Evolutionary conservation across 2,113 vertebrate species (phyloP).

Genomic region (Trogon surrucura): DNA sequence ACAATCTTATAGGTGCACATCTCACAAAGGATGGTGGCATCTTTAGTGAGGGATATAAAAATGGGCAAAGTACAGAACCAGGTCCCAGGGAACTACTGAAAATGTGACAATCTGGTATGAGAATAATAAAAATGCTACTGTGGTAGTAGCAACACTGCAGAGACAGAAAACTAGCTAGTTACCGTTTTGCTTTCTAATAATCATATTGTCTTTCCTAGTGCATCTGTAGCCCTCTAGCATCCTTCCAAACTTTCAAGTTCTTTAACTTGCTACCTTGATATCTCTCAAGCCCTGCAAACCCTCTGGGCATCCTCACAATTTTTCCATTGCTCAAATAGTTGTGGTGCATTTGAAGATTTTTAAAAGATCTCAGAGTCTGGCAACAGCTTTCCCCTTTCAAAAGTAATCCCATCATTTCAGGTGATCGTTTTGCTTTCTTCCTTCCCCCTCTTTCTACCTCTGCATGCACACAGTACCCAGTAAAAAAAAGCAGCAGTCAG

Average conservation of each 20-base stretch:
- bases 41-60: neutral
- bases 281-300: neutral
- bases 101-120: neutral
- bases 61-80: neutral
- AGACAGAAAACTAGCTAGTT: neutral
- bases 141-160: neutral
- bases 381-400: neutral
- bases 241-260: neutral
- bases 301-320: neutral
- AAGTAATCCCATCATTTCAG: conserved; percentile 42
- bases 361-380: neutral
- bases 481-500: neutral
- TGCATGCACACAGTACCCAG: neutral
- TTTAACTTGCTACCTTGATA: conserved; percentile 4
- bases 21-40: neutral
- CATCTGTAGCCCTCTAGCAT: neutral
- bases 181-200: neutral
- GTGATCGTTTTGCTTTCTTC: conserved; percentile 33
- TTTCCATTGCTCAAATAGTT: neutral
- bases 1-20: neutral
- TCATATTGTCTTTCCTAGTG: neutral
- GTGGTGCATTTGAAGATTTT: neutral
- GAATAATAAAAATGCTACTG: neutral
- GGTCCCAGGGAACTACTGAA: neutral
- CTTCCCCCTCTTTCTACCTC: neutral